Percentiles rank a stretch among this genome's conserved stretches.
phyloP scores from a whole-genome alignment of 2,888 invertebrate species.

The Lymantria dispar region DNA sequence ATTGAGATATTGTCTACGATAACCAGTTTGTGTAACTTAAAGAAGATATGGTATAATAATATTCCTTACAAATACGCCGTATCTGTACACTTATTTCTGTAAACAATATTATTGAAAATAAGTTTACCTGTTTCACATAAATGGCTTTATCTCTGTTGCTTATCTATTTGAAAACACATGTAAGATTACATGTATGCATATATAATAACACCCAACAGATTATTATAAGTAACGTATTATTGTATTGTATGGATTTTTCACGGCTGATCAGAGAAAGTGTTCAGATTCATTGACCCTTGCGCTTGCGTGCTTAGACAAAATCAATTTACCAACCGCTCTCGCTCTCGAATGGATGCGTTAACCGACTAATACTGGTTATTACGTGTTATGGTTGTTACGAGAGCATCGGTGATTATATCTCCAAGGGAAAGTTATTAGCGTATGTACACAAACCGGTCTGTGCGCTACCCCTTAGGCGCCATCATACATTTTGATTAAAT shows the following conservation, averaged over 20 bases:
- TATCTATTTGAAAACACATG: constrained; percentile 2
- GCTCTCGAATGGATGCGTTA: constrained; percentile 60
- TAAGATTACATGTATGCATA: constrained; percentile 18
- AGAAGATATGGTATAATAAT: constrained; percentile 1
- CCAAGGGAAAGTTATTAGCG: constrained; percentile 67
- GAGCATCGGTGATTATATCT: constrained; percentile 56
- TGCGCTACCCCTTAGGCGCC: constrained; percentile 36
- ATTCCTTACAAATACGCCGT: constrained; percentile 2
- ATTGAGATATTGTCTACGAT: background rate
- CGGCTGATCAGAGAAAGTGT: constrained; percentile 59
- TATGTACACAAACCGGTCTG: constrained; percentile 30
- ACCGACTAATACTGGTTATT: constrained; percentile 46
- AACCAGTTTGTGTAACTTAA: background rate
- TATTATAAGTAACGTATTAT: constrained; percentile 25
- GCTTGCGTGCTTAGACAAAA: constrained; percentile 71
- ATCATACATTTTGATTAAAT: constrained; percentile 27
- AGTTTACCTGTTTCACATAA: constrained; percentile 20
- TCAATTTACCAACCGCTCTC: constrained; percentile 71
- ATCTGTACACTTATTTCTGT: constrained; percentile 10
- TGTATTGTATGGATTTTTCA: constrained; percentile 34
- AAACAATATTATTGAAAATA: background rate
- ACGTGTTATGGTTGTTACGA: constrained; percentile 60
- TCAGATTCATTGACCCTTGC: constrained; percentile 62
- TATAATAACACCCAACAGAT: constrained; percentile 21
- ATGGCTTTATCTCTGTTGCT: constrained; percentile 12